These are phyloP conservation scores for Napeogenes sylphis DNA, from an alignment of 2,888 invertebrate species.

Conservation along the genomic window DNA sequence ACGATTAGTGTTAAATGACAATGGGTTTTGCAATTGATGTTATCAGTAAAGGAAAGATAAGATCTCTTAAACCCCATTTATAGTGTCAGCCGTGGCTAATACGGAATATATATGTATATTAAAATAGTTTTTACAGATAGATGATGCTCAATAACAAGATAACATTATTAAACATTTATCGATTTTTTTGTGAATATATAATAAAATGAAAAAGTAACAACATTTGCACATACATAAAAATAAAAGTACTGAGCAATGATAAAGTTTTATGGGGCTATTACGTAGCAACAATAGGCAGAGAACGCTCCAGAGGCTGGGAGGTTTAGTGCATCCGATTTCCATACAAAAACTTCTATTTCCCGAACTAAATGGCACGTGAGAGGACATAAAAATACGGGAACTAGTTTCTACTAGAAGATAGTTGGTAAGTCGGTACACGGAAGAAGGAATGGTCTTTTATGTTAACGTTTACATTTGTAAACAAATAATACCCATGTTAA, in stretches of 20 bases:
- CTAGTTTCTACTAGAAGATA: slow-evolving; percentile 45
- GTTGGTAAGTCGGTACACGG: slow-evolving; percentile 30
- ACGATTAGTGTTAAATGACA: slow-evolving; percentile 61
- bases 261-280: slow-evolving; percentile 71
- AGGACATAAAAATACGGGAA: slow-evolving; percentile 72
- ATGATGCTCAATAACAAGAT: too few species aligned
- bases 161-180: too few species aligned
- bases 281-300: slow-evolving; percentile 66
- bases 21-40: slow-evolving; percentile 43
- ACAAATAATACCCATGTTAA: slow-evolving; percentile 2
- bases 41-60: slow-evolving; percentile 30
- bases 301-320: slow-evolving; percentile 55
- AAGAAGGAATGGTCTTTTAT: slow-evolving; percentile 42
- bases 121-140: too few species aligned
- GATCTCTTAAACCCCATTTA: too few species aligned
- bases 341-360: slow-evolving; percentile 78
- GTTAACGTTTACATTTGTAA: slow-evolving; percentile 42
- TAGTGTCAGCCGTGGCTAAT: too few species aligned
- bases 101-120: too few species aligned
- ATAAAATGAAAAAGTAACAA: slow-evolving; percentile 59
- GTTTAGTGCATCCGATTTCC: slow-evolving; percentile 75
- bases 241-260: slow-evolving; percentile 49
- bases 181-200: slow-evolving; percentile 36
- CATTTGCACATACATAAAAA: slow-evolving; percentile 24
- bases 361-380: slow-evolving; percentile 75